These are phyloP conservation scores for Lytechinus variegatus DNA, from an alignment of 35 echinoderm and acorn worm species.

Conservation along the genomic window DNA sequence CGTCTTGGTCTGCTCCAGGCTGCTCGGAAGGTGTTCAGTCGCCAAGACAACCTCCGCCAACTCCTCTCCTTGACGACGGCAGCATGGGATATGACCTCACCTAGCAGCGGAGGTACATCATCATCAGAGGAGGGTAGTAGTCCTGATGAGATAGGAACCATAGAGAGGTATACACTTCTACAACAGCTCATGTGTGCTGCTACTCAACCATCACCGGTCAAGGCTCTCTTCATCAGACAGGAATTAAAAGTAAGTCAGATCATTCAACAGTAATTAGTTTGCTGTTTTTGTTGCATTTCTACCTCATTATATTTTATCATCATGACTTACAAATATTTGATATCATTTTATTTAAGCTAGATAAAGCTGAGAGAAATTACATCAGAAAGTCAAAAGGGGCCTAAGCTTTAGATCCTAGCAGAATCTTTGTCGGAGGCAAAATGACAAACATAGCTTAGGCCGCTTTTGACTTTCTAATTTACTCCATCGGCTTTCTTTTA, in stretches of 20 bases:
- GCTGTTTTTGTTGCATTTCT: too few species aligned
- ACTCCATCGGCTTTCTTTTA: too few species aligned
- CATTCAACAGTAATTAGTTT: not conserved
- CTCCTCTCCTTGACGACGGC: slow-evolving; percentile 71
- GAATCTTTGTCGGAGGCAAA: too few species aligned
- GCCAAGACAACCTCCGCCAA: slow-evolving; percentile 82
- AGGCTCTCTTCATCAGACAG: slow-evolving; percentile 83
- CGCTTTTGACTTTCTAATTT: too few species aligned
- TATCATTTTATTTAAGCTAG: too few species aligned
- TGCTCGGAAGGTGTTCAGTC: slow-evolving; percentile 83
- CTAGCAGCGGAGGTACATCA: not conserved
- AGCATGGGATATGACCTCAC: slow-evolving; percentile 32
- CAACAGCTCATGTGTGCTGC: slow-evolving; percentile 95
- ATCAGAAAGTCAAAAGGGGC: too few species aligned
- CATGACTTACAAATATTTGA: too few species aligned
- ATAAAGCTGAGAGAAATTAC: too few species aligned
- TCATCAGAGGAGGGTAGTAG: slow-evolving; percentile 60
- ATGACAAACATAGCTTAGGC: too few species aligned
- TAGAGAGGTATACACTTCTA: slow-evolving; percentile 62
- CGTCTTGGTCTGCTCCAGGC: slow-evolving; percentile 85
- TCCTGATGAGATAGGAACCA: slow-evolving; percentile 50
- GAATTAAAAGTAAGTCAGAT: slow-evolving; percentile 82
- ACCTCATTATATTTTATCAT: too few species aligned
- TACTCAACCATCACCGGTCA: slow-evolving; percentile 96
- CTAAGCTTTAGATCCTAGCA: too few species aligned